These are phyloP conservation scores for Morinoia aosen DNA, from an alignment of 2,888 invertebrate species.

Conservation along the genomic window DNA sequence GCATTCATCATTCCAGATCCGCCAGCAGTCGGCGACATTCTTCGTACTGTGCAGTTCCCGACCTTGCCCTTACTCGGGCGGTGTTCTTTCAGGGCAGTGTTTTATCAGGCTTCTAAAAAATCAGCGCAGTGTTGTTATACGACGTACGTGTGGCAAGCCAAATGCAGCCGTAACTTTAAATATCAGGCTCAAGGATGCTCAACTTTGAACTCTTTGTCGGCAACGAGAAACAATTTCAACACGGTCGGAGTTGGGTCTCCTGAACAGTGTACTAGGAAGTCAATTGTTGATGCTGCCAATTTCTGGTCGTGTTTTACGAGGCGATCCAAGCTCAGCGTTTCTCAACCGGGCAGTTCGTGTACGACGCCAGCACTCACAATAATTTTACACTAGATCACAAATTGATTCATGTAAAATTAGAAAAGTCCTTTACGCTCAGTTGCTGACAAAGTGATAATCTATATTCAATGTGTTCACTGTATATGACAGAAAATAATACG, in stretches of 20 bases:
- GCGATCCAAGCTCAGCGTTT: background rate
- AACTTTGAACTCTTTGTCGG: background rate
- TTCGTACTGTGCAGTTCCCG: background rate
- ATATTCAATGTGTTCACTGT: background rate
- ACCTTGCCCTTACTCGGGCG: background rate
- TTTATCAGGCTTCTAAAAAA: background rate
- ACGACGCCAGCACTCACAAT: background rate
- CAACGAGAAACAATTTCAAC: background rate
- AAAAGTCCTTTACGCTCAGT: no score
- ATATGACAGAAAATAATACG: background rate
- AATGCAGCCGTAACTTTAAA: background rate
- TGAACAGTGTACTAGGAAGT: background rate
- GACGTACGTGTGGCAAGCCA: background rate
- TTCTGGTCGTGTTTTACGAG: background rate
- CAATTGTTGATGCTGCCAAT: background rate
- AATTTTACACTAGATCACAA: background rate
- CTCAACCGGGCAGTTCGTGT: background rate
- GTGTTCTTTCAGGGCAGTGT: background rate
- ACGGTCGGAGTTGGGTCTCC: background rate
- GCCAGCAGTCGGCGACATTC: background rate
- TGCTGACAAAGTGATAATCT: no score
- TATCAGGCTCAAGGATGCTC: constrained; percentile 17
- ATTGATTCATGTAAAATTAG: no score
- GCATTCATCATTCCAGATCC: background rate
- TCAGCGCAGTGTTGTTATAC: background rate